Percentiles rank a stretch among this genome's conserved stretches.
Conservation (phyloP, 2,113 vertebrate species). For the Pavo muticus region DNA sequence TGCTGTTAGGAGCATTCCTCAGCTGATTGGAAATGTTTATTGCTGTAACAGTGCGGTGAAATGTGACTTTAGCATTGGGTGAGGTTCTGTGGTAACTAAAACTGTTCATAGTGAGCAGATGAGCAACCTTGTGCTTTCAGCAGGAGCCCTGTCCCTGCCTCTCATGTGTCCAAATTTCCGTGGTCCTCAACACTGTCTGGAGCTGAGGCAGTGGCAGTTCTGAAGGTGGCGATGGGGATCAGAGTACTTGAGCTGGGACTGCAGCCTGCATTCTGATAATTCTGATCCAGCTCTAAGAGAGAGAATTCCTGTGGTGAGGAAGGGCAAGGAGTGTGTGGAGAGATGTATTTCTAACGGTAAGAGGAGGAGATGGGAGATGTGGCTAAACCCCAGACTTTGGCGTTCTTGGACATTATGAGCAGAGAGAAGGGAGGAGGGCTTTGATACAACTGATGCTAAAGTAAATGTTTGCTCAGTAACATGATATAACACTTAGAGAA, state of each 20-base stretch:
- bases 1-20: background rate
- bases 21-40: background rate
- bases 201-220: background rate
- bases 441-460: background rate
- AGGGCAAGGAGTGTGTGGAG: background rate
- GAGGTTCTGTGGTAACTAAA: background rate
- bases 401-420: background rate
- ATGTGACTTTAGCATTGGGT: background rate
- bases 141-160: background rate
- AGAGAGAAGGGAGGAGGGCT: background rate
- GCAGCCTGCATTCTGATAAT: background rate
- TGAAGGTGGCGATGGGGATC: background rate
- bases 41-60: accelerated
- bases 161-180: background rate
- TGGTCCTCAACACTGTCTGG: background rate
- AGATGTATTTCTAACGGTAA: background rate
- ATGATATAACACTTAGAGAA: background rate
- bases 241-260: background rate
- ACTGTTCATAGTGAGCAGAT: background rate
- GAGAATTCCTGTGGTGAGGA: background rate
- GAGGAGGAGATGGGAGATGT: background rate
- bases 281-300: background rate
- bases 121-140: background rate
- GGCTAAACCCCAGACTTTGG: background rate
- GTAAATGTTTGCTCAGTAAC: background rate